phyloP scores from a whole-genome alignment of 92 coral and sea anemone genomes.

The Galaxea fascicularis region DNA sequence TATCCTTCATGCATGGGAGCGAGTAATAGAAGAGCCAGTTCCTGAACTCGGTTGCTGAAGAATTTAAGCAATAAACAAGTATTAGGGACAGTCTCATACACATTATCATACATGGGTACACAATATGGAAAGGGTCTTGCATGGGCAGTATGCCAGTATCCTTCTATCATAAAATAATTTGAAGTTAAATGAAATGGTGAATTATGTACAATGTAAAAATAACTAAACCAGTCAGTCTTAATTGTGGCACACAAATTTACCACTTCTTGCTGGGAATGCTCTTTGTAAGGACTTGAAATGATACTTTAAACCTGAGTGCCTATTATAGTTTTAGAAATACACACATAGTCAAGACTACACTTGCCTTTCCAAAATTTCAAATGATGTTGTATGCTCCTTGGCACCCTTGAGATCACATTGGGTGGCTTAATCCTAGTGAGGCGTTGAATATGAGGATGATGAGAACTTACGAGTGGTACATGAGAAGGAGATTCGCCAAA shows the following conservation, averaged over 20 bases:
- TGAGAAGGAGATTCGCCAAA: not conserved
- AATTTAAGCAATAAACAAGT: conserved; percentile 2
- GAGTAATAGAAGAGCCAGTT: conserved; percentile 56
- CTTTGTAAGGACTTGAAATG: conserved; percentile 20
- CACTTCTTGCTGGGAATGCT: conserved; percentile 8
- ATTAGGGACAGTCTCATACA: no score
- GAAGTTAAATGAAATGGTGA: conserved; percentile 7
- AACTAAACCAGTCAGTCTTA: conserved; percentile 2
- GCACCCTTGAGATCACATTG: conserved; percentile 52
- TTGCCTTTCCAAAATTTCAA: conserved; percentile 65
- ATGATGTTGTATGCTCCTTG: conserved; percentile 51
- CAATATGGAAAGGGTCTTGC: no score
- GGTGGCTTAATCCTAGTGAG: conserved; percentile 50
- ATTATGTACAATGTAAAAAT: conserved; percentile 7
- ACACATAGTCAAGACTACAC: conserved; percentile 15
- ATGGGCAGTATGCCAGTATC: conserved; percentile 1
- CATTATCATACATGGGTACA: no score
- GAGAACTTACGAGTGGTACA: not conserved
- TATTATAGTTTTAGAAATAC: conserved; percentile 13
- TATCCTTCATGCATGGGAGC: conserved; percentile 58
- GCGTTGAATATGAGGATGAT: conserved; percentile 9
- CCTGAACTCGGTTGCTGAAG: conserved; percentile 52
- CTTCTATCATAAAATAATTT: not conserved
- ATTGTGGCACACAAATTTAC: conserved; percentile 6
- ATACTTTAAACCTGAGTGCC: conserved; percentile 11